phyloP scores from a whole-genome alignment of 2,888 invertebrate genomes.

The Phalera bucephala region DNA sequence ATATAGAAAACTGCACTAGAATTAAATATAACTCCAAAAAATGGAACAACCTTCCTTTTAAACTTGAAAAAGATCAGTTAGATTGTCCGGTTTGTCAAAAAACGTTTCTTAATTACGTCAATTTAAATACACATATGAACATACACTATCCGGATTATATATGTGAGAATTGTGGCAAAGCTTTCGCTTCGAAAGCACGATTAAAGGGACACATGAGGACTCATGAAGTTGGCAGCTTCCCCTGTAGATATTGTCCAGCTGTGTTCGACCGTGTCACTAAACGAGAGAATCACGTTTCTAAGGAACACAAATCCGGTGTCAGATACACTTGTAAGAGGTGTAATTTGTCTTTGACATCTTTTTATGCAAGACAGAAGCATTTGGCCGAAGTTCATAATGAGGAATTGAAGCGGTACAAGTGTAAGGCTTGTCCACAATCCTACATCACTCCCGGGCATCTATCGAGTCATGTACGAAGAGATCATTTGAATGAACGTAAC shows the following conservation, averaged over 20 bases:
- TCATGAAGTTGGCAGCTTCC: conserved; percentile 74
- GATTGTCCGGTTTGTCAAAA: conserved; percentile 73
- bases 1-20: conserved; percentile 55
- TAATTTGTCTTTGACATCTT: conserved; percentile 64
- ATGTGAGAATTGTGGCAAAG: conserved; percentile 79
- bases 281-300: conserved; percentile 71
- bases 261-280: conserved; percentile 71
- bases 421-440: conserved; percentile 73
- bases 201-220: conserved; percentile 77
- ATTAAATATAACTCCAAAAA: conserved; percentile 37
- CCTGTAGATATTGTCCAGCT: conserved; percentile 63
- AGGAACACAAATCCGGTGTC: conserved; percentile 70
- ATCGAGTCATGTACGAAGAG: conserved; percentile 69
- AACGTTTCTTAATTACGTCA: conserved; percentile 67
- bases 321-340: conserved; percentile 70
- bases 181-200: conserved; percentile 77
- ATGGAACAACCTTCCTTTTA: conserved; percentile 69
- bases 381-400: conserved; percentile 73
- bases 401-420: conserved; percentile 71
- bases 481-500: conserved; percentile 71
- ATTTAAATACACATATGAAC: conserved; percentile 78
- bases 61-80: conserved; percentile 69
- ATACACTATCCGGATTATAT: conserved; percentile 76
- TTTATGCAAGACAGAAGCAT: conserved; percentile 73
- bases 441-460: conserved; percentile 74